phyloP scores from a whole-genome alignment of 2,888 invertebrate species.

The Melanophora roralis region DNA sequence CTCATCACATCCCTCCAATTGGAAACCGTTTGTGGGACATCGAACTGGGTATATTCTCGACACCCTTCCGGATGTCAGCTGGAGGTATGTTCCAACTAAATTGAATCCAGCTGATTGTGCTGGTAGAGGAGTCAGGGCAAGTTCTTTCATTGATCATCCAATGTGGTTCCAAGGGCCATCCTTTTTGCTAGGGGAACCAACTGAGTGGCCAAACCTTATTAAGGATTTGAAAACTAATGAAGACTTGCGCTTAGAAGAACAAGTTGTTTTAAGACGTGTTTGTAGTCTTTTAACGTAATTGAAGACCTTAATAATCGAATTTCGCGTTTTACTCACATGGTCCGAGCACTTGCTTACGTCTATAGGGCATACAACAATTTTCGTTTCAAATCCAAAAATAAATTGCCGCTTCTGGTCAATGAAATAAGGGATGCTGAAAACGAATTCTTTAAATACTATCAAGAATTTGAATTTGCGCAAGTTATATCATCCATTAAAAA shows the following conservation, averaged over 20 bases:
- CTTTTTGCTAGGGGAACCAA: background rate
- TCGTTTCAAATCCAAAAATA: background rate
- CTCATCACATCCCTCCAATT: slow-evolving; percentile 12
- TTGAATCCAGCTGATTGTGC: slow-evolving; percentile 32
- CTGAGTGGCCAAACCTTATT: background rate
- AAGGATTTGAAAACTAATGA: slow-evolving; percentile 12
- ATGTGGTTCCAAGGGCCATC: slow-evolving; percentile 26
- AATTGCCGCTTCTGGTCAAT: background rate
- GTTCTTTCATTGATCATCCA: background rate
- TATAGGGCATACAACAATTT: slow-evolving; percentile 7
- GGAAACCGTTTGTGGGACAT: slow-evolving; percentile 23
- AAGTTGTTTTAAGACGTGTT: background rate
- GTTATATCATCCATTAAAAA: background rate
- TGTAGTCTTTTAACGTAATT: background rate
- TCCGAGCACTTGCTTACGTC: slow-evolving; percentile 16
- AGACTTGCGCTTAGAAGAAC: slow-evolving; percentile 2
- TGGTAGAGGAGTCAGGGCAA: slow-evolving; percentile 21
- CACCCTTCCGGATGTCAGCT: slow-evolving; percentile 18
- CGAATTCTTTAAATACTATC: slow-evolving; percentile 5
- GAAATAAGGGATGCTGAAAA: slow-evolving; percentile 24
- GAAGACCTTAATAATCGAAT: background rate
- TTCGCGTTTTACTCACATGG: slow-evolving; percentile 4
- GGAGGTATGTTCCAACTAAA: slow-evolving; percentile 39
- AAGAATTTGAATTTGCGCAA: background rate
- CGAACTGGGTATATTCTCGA: slow-evolving; percentile 16